Percentiles rank a stretch among this genome's conserved stretches.
Evolutionary conservation across 2,888 invertebrate genomes (phyloP).

Genomic region (Ischnura elegans): DNA sequence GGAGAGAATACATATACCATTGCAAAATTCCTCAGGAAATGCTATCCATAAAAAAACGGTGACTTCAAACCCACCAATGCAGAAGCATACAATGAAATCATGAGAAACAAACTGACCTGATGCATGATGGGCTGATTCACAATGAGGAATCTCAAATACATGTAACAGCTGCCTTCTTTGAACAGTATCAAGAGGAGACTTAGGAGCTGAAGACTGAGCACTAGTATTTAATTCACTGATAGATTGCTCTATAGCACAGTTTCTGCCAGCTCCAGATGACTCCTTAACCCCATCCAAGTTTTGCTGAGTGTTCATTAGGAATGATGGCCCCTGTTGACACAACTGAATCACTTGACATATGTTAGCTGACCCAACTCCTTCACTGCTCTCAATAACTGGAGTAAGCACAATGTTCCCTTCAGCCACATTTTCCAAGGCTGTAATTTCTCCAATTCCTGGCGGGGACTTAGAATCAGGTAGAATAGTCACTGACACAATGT

Average conservation of each 20-base stretch:
- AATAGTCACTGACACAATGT: neutral
- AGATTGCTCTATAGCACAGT: neutral
- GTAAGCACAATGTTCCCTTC: neutral
- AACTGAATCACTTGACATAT: neutral
- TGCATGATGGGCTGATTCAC: neutral
- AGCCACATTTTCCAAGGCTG: neutral
- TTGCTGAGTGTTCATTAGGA: neutral
- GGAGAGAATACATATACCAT: no score
- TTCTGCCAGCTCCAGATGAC: neutral
- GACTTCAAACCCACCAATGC: no score
- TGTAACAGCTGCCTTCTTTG: neutral
- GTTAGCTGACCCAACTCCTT: neutral
- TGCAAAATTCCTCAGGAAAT: no score
- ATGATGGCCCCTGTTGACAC: neutral
- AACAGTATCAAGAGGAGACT: neutral
- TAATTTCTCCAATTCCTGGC: neutral
- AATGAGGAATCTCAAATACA: conserved; percentile 27
- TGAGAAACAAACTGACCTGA: conserved; percentile 6
- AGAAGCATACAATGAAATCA: neutral
- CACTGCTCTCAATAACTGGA: neutral
- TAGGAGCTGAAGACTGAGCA: neutral
- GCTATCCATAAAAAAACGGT: no score
- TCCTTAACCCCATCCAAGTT: neutral
- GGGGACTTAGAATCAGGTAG: neutral
- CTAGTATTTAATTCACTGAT: neutral